Evolutionary conservation across 2,888 invertebrate genomes (phyloP).

Genomic region (Caenorhabditis wallacei): DNA sequence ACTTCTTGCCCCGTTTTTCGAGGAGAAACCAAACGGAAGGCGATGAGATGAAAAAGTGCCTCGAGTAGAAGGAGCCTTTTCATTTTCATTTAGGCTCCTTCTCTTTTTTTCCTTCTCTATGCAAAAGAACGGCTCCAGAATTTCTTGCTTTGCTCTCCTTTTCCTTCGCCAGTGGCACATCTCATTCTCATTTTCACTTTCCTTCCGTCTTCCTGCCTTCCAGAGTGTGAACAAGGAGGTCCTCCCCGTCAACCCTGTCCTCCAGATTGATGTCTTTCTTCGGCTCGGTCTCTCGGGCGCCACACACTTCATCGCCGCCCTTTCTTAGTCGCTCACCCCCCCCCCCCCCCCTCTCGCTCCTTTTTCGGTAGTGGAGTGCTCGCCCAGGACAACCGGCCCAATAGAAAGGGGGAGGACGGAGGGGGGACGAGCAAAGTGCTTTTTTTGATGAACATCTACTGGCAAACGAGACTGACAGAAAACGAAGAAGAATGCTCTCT

Average conservation of each 20-base stretch:
- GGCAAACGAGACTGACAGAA: neutral
- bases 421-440: constrained; percentile 52
- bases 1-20: neutral
- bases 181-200: constrained; percentile 34
- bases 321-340: neutral
- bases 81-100: constrained; percentile 36
- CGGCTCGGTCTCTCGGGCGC: constrained; percentile 10
- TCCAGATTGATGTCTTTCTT: constrained; percentile 33
- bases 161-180: constrained; percentile 9
- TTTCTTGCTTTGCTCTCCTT: neutral
- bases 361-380: constrained; percentile 1
- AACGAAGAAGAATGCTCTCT: too few species aligned
- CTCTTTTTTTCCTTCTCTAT: neutral
- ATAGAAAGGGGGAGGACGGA: neutral
- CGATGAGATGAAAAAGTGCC: constrained; percentile 10
- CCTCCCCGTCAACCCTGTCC: neutral
- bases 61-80: neutral
- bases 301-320: neutral
- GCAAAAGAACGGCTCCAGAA: constrained; percentile 30
- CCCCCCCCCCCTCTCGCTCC: too few species aligned
- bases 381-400: neutral
- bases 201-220: neutral
- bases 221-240: constrained; percentile 22
- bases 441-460: constrained; percentile 48
- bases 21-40: neutral